Evolutionary conservation across 2,888 invertebrate genomes (phyloP), one percentile per base, ranked within the genome.

Genomic region (Eurytoma adleriae): DNA sequence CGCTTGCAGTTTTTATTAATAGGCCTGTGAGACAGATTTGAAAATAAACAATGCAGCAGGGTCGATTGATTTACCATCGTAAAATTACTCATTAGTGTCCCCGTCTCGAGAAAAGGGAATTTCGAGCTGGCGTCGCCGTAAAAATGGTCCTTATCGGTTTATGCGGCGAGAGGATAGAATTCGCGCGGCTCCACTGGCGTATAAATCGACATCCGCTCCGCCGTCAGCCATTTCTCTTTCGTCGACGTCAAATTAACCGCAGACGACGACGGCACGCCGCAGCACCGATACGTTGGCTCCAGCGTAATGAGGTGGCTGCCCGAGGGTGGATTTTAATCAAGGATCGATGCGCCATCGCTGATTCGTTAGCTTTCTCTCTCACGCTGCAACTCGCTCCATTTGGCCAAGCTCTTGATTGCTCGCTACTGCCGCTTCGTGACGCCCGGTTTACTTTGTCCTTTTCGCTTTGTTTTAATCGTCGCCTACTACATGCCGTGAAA

Each of bases 231-330:
- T 83, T 83, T 74, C 79, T 82, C 76, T 78, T 68, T 62, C 69
- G 69, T 78, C 78, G 68, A 77, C 78, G 79, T 79, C 78, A 83
- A 83, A 84, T 84, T 83, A 82, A 83, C 81, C 78, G 77, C 77
- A 72, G 64, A 56, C 68, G n/a, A 69, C 67, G 52, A 78, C 70
- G 66, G 27, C 68, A 83, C 40, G 86, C 85, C 86, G 50, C 69
- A 67, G 72, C 67, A 70, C 69, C 74, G 56, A 75, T 69, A 80
- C 56, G 70, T 74, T 66, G 56, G 79, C 78, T 73, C 40, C 18
- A 83, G 86, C 86, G 88, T 89, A 89, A 89, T 89, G 89, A 89
- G 87, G 87, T 86, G 86, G 86, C 86, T 84, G 88, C 89, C 87
- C 79, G 84, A 84, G 89, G 89, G 86, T 86, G 86, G 86, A 83